Evolutionary conservation across 2,888 invertebrate species (phyloP).

Genomic region (Ametastegia equiseti): DNA sequence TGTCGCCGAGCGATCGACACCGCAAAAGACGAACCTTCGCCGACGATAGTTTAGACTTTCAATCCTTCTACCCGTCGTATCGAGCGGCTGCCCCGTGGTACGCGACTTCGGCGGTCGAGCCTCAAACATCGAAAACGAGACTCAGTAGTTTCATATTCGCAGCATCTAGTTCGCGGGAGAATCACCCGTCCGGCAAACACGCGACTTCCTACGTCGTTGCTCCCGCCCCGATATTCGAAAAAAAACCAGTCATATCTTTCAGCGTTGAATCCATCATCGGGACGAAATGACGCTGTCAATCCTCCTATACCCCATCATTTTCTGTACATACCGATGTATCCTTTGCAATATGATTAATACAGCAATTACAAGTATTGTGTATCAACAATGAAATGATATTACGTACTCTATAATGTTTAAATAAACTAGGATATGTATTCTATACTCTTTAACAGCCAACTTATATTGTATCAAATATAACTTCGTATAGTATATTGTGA

Average conservation of each 20-base stretch:
- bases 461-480: conserved; percentile 21
- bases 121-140: conserved; percentile 49
- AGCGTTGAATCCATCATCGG: conserved; percentile 74
- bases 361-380: neutral
- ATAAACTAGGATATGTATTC: neutral
- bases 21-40: conserved; percentile 53
- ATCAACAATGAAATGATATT: neutral
- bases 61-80: conserved; percentile 53
- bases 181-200: conserved; percentile 15
- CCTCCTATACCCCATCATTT: neutral
- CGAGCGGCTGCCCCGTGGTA: conserved; percentile 63
- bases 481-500: neutral
- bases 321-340: conserved; percentile 14
- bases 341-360: conserved; percentile 9
- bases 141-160: conserved; percentile 51
- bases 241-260: conserved; percentile 70
- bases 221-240: conserved; percentile 57
- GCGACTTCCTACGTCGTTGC: conserved; percentile 7
- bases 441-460: neutral
- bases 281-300: conserved; percentile 58
- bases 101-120: conserved; percentile 58
- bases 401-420: conserved; percentile 6
- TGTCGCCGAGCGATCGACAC: conserved; percentile 54
- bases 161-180: conserved; percentile 27
- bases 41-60: conserved; percentile 53